Evolutionary conservation across 64 coral and sea anemone genomes (phyloP).

Genomic region (Stylophora pistillata): DNA sequence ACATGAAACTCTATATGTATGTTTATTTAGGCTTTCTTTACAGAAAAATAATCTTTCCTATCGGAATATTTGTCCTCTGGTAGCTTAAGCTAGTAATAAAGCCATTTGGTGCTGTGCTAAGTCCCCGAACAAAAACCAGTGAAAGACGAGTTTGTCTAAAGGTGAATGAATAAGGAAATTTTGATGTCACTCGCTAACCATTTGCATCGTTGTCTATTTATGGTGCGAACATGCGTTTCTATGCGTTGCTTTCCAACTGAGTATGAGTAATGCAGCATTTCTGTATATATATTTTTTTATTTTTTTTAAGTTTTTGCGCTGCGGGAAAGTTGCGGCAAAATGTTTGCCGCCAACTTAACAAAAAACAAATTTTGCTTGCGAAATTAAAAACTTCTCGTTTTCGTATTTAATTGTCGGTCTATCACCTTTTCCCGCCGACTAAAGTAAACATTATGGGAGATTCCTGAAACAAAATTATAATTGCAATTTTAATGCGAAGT

Average conservation of each 20-base stretch:
- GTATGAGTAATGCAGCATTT: background rate
- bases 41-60: background rate
- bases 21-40: background rate
- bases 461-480: background rate
- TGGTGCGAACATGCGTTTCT: background rate
- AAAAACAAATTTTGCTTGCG: background rate
- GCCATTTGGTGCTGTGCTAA: background rate
- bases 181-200: background rate
- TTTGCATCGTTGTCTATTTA: background rate
- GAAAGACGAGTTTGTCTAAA: background rate
- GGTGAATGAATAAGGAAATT: background rate
- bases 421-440: background rate
- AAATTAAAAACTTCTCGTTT: constrained; percentile 16
- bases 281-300: too few species aligned
- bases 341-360: background rate
- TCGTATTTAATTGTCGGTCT: background rate
- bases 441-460: constrained; percentile 13
- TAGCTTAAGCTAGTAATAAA: background rate
- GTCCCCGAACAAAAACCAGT: background rate
- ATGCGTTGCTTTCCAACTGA: background rate
- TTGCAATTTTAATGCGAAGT: background rate
- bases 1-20: background rate
- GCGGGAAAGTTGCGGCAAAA: background rate
- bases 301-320: too few species aligned
- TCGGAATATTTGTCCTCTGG: background rate